A percentile compares a stretch with the other conserved stretches of the same genome.
Evolutionary conservation across 2,113 vertebrate species (phyloP).

Genomic region (Atrichornis clamosus): DNA sequence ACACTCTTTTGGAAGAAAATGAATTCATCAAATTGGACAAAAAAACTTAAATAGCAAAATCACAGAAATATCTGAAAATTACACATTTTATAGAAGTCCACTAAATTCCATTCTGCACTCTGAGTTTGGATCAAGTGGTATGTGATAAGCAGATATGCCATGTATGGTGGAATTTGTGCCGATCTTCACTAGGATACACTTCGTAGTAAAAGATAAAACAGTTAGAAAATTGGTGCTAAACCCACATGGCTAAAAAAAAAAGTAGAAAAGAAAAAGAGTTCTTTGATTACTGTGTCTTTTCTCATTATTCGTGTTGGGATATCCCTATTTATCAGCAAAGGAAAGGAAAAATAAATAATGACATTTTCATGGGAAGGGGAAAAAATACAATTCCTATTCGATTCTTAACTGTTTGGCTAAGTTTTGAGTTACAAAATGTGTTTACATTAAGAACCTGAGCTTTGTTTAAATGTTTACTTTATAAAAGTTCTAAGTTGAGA

Average conservation of each 20-base stretch:
- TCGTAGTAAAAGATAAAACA: neutral
- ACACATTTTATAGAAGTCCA: neutral
- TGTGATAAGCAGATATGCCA: neutral
- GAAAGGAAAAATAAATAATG: conserved; percentile 21
- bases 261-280: neutral
- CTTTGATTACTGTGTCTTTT: neutral
- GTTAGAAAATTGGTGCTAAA: neutral
- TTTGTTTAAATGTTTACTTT: conserved; percentile 70
- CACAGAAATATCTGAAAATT: neutral
- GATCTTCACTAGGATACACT: neutral
- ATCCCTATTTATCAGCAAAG: conserved; percentile 30
- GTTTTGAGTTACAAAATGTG: conserved; percentile 43
- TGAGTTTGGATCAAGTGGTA: neutral
- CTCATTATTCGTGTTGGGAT: neutral
- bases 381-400: conserved; percentile 18
- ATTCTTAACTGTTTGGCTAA: conserved; percentile 21
- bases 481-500: conserved; percentile 58
- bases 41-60: neutral
- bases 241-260: neutral
- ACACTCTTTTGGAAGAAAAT: neutral
- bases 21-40: neutral
- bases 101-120: neutral
- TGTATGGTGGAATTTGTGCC: neutral
- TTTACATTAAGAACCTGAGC: conserved; percentile 59
- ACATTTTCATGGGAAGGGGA: neutral